Percentiles rank a stretch among this genome's conserved stretches.
Evolutionary conservation across 2,113 vertebrate genomes (phyloP).

Genomic region (Trachemys scripta): DNA sequence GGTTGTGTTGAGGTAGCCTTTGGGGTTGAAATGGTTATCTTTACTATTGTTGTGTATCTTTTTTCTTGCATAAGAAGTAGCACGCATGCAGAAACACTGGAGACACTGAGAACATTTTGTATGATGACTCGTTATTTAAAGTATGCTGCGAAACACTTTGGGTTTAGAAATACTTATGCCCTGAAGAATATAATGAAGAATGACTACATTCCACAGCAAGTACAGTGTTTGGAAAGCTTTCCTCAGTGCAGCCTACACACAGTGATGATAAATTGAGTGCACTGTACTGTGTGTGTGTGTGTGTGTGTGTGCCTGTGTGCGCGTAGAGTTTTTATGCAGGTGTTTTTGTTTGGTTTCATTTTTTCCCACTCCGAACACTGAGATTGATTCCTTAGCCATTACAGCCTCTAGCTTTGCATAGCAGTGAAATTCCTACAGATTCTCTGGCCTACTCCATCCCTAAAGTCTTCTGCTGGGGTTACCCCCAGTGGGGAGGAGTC

Average conservation of each 20-base stretch:
- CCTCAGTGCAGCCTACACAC: constrained; percentile 47
- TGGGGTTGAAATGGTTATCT: constrained; percentile 26
- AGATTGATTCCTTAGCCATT: background rate
- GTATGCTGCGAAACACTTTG: constrained; percentile 79
- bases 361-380: background rate
- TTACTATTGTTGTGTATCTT: constrained; percentile 24
- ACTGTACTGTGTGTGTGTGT: background rate
- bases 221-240: constrained; percentile 75
- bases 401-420: background rate
- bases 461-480: background rate
- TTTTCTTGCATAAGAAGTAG: constrained; percentile 77
- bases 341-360: constrained; percentile 27
- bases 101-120: constrained; percentile 62
- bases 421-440: background rate
- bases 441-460: background rate
- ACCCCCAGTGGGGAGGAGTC: background rate
- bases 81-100: constrained; percentile 72
- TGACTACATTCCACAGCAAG: constrained; percentile 79
- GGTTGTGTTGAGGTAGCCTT: background rate
- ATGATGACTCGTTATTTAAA: constrained; percentile 78
- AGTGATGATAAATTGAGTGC: constrained; percentile 61
- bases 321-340: constrained; percentile 45
- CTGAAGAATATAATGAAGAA: constrained; percentile 80
- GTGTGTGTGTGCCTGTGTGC: background rate
- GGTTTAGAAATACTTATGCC: constrained; percentile 77